phyloP scores from a whole-genome alignment of 2,113 vertebrate genomes.

The Triplophysa dalaica region DNA sequence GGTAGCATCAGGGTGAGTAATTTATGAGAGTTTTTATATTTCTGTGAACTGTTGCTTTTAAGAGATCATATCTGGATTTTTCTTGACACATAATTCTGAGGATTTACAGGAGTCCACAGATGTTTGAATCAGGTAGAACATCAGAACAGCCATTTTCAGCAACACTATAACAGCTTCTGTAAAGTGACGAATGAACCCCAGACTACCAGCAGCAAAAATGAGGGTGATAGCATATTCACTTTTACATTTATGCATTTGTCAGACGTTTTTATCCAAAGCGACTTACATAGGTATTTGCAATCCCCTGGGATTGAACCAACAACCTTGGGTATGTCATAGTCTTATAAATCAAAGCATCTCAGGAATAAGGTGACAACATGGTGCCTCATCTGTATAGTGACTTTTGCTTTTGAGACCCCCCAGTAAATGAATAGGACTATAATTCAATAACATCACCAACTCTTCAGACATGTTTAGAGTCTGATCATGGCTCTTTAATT shows the following conservation, averaged over 20 bases:
- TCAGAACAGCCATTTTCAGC: conserved; percentile 18
- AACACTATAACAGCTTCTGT: conserved; percentile 19
- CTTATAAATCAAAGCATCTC: conserved; percentile 28
- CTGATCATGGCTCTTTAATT: background rate
- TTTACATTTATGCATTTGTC: no score
- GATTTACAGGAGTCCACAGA: background rate
- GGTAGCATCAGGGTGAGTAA: no score
- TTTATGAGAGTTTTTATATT: no score
- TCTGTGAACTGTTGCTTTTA: no score
- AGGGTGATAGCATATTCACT: background rate
- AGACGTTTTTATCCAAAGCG: no score
- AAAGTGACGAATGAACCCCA: conserved; percentile 24
- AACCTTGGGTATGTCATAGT: background rate
- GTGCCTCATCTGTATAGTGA: background rate
- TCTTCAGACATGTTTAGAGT: background rate
- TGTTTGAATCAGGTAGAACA: background rate
- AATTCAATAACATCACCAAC: conserved; percentile 9
- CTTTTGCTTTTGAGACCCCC: background rate
- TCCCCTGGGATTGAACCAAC: no score
- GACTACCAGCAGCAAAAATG: conserved; percentile 13
- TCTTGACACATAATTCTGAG: background rate
- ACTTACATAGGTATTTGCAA: no score
- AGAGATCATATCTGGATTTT: no score
- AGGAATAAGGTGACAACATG: background rate
- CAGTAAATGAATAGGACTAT: background rate